phyloP scores from a whole-genome alignment of 2,797 vertebrate genomes.

The Chromobotia macracanthus region DNA sequence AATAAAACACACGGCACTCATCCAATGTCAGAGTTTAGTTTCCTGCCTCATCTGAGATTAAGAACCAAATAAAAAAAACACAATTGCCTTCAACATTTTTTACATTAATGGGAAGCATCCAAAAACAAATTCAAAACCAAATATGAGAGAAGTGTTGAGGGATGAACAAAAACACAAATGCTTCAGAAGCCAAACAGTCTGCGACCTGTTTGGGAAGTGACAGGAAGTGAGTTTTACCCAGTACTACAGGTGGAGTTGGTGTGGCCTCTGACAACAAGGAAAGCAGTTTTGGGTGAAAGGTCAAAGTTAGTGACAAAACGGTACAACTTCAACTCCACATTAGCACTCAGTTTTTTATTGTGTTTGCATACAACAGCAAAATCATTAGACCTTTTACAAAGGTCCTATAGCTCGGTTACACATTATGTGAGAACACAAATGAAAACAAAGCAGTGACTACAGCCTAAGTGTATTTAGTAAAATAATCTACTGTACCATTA shows the following conservation, averaged over 20 bases:
- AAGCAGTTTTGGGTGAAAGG: slow-evolving; percentile 50
- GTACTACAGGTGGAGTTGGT: slow-evolving; percentile 91
- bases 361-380: neutral
- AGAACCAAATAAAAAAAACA: neutral
- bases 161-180: slow-evolving; percentile 22
- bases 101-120: neutral
- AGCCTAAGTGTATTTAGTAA: neutral
- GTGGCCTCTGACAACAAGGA: slow-evolving; percentile 84
- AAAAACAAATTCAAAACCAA: slow-evolving; percentile 28
- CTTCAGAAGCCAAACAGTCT: slow-evolving; percentile 8
- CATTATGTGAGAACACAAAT: neutral
- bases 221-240: slow-evolving; percentile 85
- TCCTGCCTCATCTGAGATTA: neutral
- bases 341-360: neutral
- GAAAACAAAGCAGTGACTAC: neutral
- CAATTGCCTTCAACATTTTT: slow-evolving; percentile 20
- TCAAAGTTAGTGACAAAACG: slow-evolving; percentile 30
- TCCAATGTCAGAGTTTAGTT: neutral
- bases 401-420: neutral
- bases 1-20: neutral
- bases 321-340: neutral
- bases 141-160: slow-evolving; percentile 10
- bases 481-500: too few relatives aligned
- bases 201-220: slow-evolving; percentile 32
- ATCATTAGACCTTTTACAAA: neutral